phyloP scores from a whole-genome alignment of 2,888 invertebrate species.

The Teleogryllus oceanicus region DNA sequence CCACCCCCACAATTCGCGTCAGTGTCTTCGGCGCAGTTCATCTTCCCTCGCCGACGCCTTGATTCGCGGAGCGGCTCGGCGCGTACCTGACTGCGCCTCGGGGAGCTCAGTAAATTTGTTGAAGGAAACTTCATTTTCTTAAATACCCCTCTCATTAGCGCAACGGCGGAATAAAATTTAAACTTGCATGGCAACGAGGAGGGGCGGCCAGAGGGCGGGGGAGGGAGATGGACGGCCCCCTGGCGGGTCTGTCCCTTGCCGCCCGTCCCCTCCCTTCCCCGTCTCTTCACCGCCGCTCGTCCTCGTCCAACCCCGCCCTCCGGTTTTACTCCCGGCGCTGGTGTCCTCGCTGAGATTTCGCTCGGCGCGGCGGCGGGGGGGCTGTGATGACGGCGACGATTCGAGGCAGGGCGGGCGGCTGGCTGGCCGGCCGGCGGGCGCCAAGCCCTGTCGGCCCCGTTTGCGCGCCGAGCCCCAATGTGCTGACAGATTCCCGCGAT shows the following conservation, averaged over 20 bases:
- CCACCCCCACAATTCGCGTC: neutral
- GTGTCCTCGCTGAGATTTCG: too few species aligned
- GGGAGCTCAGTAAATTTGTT: slow-evolving; percentile 9
- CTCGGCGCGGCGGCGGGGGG: too few species aligned
- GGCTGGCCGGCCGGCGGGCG: too few species aligned
- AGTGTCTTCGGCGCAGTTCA: neutral
- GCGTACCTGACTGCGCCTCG: neutral
- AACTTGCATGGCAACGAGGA: slow-evolving; percentile 2
- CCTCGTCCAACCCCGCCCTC: too few species aligned
- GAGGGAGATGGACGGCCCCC: neutral
- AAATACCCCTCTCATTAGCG: slow-evolving; percentile 18
- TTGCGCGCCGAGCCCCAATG: too few species aligned
- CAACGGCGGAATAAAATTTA: slow-evolving; percentile 18
- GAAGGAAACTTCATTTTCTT: slow-evolving; percentile 18
- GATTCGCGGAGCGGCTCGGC: neutral
- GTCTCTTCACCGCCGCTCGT: neutral
- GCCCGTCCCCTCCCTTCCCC: neutral
- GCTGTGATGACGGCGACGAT: too few species aligned
- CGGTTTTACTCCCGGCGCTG: too few species aligned
- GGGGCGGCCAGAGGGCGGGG: neutral
- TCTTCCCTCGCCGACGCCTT: neutral
- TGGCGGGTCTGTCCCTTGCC: neutral
- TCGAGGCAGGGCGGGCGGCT: too few species aligned
- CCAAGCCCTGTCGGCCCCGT: too few species aligned
- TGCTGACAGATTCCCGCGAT: too few species aligned